Evolutionary conservation across 2,888 invertebrate genomes (phyloP).

Genomic region (Watsonalla binaria): DNA sequence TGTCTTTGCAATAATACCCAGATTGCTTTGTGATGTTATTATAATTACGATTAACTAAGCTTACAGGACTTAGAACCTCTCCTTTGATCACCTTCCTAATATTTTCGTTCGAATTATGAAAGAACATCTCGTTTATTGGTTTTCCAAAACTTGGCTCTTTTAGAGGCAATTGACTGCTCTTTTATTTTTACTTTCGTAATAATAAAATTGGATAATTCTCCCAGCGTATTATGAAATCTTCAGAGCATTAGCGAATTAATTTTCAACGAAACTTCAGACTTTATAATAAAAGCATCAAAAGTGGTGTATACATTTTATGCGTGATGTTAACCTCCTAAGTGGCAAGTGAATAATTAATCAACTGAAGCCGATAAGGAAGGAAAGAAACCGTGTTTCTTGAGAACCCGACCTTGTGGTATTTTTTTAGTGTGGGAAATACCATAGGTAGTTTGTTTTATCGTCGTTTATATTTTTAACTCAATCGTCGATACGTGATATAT

Average conservation of each 20-base stretch:
- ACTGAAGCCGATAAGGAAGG: neutral
- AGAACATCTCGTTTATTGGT: neutral
- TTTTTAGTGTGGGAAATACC: no score
- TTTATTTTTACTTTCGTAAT: no score
- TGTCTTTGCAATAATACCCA: slow-evolving; percentile 6
- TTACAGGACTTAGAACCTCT: slow-evolving; percentile 7
- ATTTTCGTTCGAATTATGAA: neutral
- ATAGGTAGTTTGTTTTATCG: no score
- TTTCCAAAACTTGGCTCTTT: neutral
- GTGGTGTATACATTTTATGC: neutral
- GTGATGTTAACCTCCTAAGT: neutral
- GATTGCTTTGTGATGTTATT: slow-evolving; percentile 9
- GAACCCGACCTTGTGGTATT: neutral
- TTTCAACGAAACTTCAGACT: neutral
- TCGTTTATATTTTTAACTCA: no score
- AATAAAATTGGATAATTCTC: no score
- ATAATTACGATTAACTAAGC: slow-evolving; percentile 10
- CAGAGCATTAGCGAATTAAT: neutral
- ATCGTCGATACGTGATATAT: no score
- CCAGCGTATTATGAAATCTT: no score
- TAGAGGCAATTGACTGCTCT: neutral
- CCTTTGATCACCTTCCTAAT: neutral
- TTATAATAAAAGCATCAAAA: neutral
- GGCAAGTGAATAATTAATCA: neutral
- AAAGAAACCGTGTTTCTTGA: neutral